Evolutionary conservation across 2,888 invertebrate species (phyloP).

Genomic region (Crocallis elinguaria): DNA sequence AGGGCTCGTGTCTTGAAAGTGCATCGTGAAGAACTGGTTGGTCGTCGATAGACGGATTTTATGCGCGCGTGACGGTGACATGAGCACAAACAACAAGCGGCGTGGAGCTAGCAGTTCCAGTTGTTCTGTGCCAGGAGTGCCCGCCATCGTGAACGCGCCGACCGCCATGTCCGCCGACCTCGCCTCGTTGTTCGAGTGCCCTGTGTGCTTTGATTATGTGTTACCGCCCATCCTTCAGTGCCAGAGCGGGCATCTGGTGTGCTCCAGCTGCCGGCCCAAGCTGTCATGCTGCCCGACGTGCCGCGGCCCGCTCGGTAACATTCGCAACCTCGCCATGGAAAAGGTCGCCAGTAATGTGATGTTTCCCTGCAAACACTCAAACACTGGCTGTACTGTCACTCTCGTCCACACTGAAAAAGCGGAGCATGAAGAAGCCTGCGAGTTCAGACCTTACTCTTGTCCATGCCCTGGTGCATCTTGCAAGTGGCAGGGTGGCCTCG

Average conservation of each 20-base stretch:
- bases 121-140: constrained; percentile 81
- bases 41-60: constrained; percentile 68
- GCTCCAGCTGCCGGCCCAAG: constrained; percentile 98
- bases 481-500: constrained; percentile 99
- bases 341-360: constrained; percentile 99
- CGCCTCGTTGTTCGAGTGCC: constrained; percentile 96
- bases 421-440: constrained; percentile 99
- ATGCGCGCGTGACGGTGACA: constrained; percentile 81
- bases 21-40: constrained; percentile 51
- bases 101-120: constrained; percentile 83
- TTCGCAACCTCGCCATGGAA: constrained; percentile 99
- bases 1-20: constrained; percentile 41
- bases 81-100: constrained; percentile 84
- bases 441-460: constrained; percentile 98
- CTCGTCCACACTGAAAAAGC: constrained; percentile 98
- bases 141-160: constrained; percentile 84
- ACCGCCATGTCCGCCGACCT: constrained; percentile 92
- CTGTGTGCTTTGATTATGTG: constrained; percentile 99
- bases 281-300: constrained; percentile 99
- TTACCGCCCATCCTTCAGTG: constrained; percentile 99
- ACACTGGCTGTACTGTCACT: constrained; percentile 96
- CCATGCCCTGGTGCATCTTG: constrained; percentile 99
- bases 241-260: constrained; percentile 99
- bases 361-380: constrained; percentile 99
- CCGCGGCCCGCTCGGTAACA: constrained; percentile 97